phyloP scores from a whole-genome alignment of 64 coral and sea anemone species.

The Montipora cactus region DNA sequence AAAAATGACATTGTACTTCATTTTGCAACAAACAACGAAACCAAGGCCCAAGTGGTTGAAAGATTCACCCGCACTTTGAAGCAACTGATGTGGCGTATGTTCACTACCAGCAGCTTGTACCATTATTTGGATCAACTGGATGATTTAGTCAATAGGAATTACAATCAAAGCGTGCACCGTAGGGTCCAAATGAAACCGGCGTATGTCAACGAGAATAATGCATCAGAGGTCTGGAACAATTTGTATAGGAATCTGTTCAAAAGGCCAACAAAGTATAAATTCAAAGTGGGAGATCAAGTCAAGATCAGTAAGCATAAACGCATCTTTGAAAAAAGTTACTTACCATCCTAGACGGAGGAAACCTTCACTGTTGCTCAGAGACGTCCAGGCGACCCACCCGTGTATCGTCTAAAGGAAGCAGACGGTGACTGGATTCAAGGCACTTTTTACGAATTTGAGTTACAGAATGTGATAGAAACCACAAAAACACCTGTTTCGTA shows the following conservation, averaged over 20 bases:
- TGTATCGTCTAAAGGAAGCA: conserved; percentile 34
- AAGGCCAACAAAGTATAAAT: no score
- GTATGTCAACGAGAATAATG: no score
- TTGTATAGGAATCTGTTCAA: no score
- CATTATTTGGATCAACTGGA: conserved; percentile 9
- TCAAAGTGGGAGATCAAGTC: no score
- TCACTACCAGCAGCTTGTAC: conserved; percentile 6
- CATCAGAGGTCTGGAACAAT: no score
- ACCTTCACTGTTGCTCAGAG: conserved; percentile 31
- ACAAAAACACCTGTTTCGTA: background rate
- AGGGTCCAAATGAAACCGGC: no score
- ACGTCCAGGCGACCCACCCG: background rate
- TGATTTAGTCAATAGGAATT: conserved; percentile 22
- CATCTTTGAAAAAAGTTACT: no score
- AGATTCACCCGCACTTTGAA: conserved; percentile 41
- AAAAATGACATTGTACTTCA: background rate
- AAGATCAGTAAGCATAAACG: no score
- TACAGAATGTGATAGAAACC: background rate
- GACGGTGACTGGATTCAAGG: conserved; percentile 35
- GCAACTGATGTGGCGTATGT: conserved; percentile 29
- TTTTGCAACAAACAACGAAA: conserved; percentile 42
- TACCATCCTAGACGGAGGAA: conserved; percentile 24
- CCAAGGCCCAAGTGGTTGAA: conserved; percentile 50
- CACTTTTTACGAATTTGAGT: conserved; percentile 25
- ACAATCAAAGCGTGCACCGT: conserved; percentile 12